Conservation (phyloP, 2,797 vertebrate species). For the Notolabrus celidotus region DNA sequence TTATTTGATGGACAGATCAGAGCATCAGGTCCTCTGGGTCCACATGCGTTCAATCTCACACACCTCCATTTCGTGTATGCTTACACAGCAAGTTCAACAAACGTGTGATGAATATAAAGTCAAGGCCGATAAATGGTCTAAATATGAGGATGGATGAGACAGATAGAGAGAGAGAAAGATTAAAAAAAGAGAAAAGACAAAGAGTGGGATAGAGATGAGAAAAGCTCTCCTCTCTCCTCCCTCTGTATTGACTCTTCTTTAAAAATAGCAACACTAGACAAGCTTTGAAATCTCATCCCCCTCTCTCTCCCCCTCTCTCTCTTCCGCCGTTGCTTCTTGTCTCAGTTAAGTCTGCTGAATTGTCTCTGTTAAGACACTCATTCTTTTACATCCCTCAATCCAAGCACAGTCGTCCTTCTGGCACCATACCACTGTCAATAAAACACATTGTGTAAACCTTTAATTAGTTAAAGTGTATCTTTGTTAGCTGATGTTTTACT, state of each 20-base stretch:
- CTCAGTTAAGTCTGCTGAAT: neutral
- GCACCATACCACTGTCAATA: neutral
- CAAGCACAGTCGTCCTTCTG: neutral
- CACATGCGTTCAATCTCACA: conserved; percentile 21
- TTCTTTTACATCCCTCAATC: neutral
- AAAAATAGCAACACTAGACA: conserved; percentile 56
- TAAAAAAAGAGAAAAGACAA: conserved; percentile 40
- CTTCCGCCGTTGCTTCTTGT: neutral
- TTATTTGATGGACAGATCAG: conserved; percentile 58
- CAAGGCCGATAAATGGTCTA: neutral
- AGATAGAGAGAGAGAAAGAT: conserved; percentile 25
- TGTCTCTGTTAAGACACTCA: neutral
- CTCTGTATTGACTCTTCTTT: conserved; percentile 51
- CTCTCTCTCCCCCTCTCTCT: neutral
- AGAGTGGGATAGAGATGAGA: conserved; percentile 10
- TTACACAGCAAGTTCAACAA: conserved; percentile 11
- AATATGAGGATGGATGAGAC: conserved; percentile 19
- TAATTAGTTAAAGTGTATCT: no score
- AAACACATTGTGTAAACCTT: no score
- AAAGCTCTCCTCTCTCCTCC: conserved; percentile 8
- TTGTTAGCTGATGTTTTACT: no score
- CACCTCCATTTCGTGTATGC: conserved; percentile 1
- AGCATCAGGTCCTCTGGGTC: conserved; percentile 41
- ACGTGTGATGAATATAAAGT: neutral
- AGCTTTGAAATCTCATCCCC: conserved; percentile 40